A percentile compares a stretch with the other conserved stretches of the same genome.
Evolutionary conservation across 2,797 vertebrate genomes (phyloP).

Genomic region (Pangasius djambal): DNA sequence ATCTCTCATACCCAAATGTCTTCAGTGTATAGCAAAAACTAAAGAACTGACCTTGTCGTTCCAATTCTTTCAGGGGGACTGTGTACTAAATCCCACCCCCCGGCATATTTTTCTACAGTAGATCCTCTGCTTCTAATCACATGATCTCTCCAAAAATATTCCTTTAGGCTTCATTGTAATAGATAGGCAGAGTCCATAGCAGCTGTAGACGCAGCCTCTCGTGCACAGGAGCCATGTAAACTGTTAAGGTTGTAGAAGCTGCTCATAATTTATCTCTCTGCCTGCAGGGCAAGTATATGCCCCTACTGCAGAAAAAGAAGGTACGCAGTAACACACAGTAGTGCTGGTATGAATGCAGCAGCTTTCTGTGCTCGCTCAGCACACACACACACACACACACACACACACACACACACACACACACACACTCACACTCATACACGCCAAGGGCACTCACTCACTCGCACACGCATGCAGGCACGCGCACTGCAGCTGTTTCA

Average conservation of each 20-base stretch:
- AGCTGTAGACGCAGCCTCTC: not conserved
- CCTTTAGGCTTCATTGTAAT: not conserved
- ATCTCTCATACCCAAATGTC: too few species aligned
- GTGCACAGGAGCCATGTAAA: constrained; percentile 2
- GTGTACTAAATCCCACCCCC: too few species aligned
- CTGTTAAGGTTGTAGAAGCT: constrained; percentile 23
- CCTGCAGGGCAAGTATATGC: constrained; percentile 63
- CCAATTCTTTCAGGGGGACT: not conserved
- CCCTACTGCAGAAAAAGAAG: constrained; percentile 64
- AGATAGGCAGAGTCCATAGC: not conserved
- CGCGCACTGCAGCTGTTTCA: not conserved
- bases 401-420: not conserved
- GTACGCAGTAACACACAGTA: constrained; percentile 47
- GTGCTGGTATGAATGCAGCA: constrained; percentile 38
- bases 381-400: not conserved
- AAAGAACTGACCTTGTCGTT: not conserved
- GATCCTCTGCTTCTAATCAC: not conserved
- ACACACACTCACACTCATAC: not conserved
- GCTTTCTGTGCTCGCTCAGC: constrained; percentile 25
- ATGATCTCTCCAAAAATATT: not conserved
- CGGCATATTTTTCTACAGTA: not conserved
- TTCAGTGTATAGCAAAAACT: not conserved
- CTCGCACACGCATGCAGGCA: constrained; percentile 9
- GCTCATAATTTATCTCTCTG: constrained; percentile 53
- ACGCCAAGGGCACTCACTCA: not conserved